A percentile compares a stretch with the other conserved stretches of the same genome.
Conservation (phyloP, 2,113 vertebrate genomes). For the Fregetta grallaria region DNA sequence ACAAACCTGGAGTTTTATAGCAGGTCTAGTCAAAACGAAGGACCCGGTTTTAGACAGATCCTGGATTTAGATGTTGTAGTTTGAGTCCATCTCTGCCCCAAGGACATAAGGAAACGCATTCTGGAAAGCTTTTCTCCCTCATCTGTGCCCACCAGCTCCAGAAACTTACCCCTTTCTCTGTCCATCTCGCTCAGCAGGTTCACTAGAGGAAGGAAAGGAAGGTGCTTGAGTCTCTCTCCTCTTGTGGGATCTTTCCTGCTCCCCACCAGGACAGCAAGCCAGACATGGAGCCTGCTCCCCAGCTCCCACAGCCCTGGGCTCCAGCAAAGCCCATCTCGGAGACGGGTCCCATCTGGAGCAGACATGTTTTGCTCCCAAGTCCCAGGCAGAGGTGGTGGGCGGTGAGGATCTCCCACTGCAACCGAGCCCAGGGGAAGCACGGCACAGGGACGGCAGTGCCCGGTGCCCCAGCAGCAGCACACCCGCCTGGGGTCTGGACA, state of each 20-base stretch:
- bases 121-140: not conserved
- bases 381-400: not conserved
- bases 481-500: fast-evolving
- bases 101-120: not conserved
- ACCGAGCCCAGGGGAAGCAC: not conserved
- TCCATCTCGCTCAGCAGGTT: not conserved
- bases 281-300: not conserved
- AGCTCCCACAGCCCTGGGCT: not conserved
- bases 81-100: not conserved
- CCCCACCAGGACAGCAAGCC: not conserved
- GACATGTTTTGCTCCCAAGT: fast-evolving
- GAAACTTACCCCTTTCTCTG: not conserved
- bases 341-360: not conserved
- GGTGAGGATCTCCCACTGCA: fast-evolving
- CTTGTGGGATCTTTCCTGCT: not conserved
- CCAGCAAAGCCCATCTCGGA: not conserved
- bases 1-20: not conserved
- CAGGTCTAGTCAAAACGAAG: not conserved
- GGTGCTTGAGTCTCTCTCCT: not conserved
- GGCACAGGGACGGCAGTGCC: not conserved
- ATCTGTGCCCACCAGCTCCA: not conserved
- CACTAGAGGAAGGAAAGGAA: not conserved
- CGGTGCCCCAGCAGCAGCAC: not conserved
- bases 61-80: not conserved
- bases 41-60: not conserved